Conservation (phyloP, 2,888 invertebrate species). For the Hyposoter didymator region DNA sequence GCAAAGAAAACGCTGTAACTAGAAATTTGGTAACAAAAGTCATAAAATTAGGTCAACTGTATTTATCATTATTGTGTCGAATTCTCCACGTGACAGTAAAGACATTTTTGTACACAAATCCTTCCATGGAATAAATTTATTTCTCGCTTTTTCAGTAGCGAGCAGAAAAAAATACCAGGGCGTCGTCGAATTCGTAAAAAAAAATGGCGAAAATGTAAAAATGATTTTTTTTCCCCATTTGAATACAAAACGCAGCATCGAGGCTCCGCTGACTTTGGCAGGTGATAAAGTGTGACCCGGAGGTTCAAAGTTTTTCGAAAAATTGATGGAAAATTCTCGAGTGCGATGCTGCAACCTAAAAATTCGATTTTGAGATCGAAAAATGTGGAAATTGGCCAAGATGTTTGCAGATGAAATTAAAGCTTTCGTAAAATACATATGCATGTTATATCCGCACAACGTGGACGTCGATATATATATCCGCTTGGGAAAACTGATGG, state of each 20-base stretch:
- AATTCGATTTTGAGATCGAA: background rate
- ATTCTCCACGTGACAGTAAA: conserved; percentile 17
- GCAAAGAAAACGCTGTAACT: background rate
- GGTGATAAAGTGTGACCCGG: no score
- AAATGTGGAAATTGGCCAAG: background rate
- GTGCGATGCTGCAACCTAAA: background rate
- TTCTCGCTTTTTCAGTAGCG: conserved; percentile 69
- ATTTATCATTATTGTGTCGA: conserved; percentile 22
- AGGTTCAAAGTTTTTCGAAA: background rate
- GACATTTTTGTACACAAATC: conserved; percentile 55
- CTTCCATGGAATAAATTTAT: conserved; percentile 69
- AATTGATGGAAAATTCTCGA: background rate
- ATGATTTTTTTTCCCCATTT: background rate
- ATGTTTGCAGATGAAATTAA: background rate
- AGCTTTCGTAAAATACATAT: background rate
- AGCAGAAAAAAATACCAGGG: conserved; percentile 6
- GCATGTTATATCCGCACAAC: background rate
- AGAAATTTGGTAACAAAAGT: background rate
- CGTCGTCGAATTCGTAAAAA: background rate
- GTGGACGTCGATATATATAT: conserved; percentile 21
- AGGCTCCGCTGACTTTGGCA: no score
- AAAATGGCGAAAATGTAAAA: background rate
- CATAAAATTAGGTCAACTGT: conserved; percentile 13
- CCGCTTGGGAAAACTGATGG: conserved; percentile 33
- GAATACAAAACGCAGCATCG: no score